Conservation (phyloP, 2,113 vertebrate genomes). For the Catagonus wagneri region DNA sequence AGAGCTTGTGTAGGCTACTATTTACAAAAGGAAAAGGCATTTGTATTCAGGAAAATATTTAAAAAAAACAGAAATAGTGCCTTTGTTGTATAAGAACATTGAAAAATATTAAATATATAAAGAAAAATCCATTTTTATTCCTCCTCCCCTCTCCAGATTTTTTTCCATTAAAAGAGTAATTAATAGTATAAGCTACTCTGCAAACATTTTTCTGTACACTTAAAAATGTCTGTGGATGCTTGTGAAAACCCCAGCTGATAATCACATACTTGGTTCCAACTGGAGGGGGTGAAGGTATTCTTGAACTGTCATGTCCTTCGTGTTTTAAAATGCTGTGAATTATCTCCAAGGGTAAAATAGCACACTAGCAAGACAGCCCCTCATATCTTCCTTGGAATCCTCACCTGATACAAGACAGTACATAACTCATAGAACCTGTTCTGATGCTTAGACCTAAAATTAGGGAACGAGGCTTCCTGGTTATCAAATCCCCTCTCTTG, state of each 20-base stretch:
- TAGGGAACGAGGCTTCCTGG: conserved; percentile 53
- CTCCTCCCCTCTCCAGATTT: not conserved
- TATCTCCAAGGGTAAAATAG: not conserved
- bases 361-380: not conserved
- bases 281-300: not conserved
- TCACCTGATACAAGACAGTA: not conserved
- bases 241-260: not conserved
- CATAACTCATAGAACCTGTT: not conserved
- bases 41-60: conserved; percentile 10
- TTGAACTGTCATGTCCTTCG: not conserved
- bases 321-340: conserved; percentile 35
- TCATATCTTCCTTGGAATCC: not conserved
- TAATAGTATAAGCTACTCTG: not conserved
- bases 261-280: not conserved
- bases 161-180: conserved; percentile 21
- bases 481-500: conserved; percentile 73
- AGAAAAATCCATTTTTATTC: conserved; percentile 16
- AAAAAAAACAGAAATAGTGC: not conserved
- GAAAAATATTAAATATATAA: conserved; percentile 31
- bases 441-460: conserved; percentile 15
- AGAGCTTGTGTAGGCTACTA: not conserved
- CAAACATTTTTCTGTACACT: not conserved
- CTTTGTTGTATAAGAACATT: not conserved
- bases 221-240: not conserved
- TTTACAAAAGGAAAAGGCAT: not conserved